Percentiles rank a stretch among this genome's conserved stretches.
These are phyloP conservation scores for Falco rusticolus DNA, from an alignment of 2,797 vertebrate species.

Conservation along the genomic window DNA sequence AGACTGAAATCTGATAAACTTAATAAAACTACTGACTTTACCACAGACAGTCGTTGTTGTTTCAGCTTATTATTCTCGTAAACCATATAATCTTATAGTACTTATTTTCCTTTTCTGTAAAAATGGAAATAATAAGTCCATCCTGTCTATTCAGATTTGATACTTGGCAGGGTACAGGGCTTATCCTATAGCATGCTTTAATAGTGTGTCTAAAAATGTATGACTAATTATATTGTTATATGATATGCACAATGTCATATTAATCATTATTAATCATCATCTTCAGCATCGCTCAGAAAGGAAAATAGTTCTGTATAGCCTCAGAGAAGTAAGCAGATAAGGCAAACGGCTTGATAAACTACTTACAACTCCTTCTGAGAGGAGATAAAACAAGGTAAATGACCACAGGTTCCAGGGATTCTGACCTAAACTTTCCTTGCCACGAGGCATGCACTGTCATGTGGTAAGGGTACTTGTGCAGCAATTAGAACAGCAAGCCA, in stretches of 20 bases:
- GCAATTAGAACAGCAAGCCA: not conserved
- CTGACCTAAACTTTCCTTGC: not conserved
- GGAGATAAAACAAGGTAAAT: not conserved
- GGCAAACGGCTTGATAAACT: not conserved
- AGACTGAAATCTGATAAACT: not conserved
- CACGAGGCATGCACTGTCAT: not conserved
- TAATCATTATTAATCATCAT: not conserved
- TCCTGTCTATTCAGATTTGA: not conserved
- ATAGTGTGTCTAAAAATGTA: fast-evolving
- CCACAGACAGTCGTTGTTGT: not conserved
- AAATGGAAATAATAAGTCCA: not conserved
- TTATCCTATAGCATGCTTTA: not conserved
- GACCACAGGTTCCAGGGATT: not conserved
- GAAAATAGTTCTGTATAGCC: not conserved
- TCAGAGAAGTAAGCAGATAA: not conserved
- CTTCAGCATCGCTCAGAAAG: not conserved
- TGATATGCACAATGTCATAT: not conserved
- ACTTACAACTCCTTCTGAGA: not conserved
- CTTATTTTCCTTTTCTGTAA: not conserved
- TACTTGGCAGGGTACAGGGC: not conserved
- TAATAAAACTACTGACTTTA: not conserved
- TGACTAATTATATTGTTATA: not conserved
- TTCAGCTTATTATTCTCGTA: not conserved
- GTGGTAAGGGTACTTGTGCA: not conserved
- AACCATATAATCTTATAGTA: not conserved